Evolutionary conservation across 92 coral and sea anemone species (phyloP).

Genomic region (Pocillopora meandrina): DNA sequence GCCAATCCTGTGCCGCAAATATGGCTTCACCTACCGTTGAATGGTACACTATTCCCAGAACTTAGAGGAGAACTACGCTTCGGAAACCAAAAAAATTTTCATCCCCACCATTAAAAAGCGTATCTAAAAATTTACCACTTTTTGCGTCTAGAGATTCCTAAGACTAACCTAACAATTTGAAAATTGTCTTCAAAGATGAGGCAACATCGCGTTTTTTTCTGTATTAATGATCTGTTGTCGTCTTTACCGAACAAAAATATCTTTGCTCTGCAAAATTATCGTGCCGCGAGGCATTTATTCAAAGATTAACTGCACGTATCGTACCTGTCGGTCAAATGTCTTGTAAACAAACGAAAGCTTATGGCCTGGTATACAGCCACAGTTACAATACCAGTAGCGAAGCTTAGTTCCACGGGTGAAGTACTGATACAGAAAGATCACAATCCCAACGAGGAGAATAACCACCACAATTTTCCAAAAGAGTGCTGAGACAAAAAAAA

Average conservation of each 20-base stretch:
- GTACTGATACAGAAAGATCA: constrained; percentile 9
- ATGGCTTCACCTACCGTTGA: too few species aligned
- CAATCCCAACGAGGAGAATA: not conserved
- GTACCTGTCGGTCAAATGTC: constrained; percentile 16
- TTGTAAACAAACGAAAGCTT: constrained; percentile 21
- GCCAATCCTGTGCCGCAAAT: too few species aligned
- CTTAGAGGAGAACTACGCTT: too few species aligned
- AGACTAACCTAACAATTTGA: not conserved
- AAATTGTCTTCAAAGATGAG: too few species aligned
- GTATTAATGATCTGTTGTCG: too few species aligned
- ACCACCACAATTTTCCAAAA: not conserved
- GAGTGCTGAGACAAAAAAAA: not conserved
- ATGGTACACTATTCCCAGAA: too few species aligned
- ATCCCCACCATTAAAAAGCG: too few species aligned
- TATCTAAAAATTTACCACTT: too few species aligned
- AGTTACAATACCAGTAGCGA: constrained; percentile 24
- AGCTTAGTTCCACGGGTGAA: constrained; percentile 16
- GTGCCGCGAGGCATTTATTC: not conserved
- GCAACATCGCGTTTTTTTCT: too few species aligned
- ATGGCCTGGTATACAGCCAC: constrained; percentile 15
- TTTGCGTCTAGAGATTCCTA: too few species aligned
- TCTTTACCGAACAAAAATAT: not conserved
- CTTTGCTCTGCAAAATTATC: not conserved
- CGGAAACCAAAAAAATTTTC: too few species aligned
- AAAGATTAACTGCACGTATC: not conserved